Evolutionary conservation across 2,888 invertebrate species (phyloP).

Genomic region (Pelosia muscerda): DNA sequence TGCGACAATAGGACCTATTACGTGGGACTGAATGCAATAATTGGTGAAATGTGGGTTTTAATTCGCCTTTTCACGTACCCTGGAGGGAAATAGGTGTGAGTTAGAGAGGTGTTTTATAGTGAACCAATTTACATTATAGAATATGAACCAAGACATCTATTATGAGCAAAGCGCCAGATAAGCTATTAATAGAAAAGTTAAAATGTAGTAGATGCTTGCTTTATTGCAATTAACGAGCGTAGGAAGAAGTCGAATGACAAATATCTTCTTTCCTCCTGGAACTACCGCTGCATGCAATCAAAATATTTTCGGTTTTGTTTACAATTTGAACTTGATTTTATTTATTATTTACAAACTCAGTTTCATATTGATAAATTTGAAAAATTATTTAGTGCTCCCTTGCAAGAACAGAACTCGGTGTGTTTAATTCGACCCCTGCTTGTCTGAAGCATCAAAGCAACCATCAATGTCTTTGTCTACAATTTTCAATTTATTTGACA

Average conservation of each 20-base stretch:
- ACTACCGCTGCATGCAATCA: not conserved
- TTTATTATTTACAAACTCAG: not conserved
- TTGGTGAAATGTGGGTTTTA: no score
- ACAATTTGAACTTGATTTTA: not conserved
- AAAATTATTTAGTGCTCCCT: not conserved
- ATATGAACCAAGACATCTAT: no score
- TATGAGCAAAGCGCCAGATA: not conserved
- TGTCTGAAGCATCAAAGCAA: slow-evolving; percentile 19
- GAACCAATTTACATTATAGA: not conserved
- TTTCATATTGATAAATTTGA: not conserved
- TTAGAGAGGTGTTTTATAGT: not conserved
- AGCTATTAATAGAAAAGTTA: not conserved
- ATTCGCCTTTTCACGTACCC: no score
- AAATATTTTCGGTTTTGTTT: not conserved
- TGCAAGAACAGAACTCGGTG: slow-evolving; percentile 1
- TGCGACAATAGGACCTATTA: no score
- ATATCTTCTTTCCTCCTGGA: not conserved
- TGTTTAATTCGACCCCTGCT: slow-evolving; percentile 24
- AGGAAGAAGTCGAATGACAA: no score
- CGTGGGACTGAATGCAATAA: no score
- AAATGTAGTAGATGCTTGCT: no score
- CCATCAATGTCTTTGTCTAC: slow-evolving; percentile 33
- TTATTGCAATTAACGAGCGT: no score
- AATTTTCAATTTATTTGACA: slow-evolving; percentile 47
- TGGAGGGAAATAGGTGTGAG: no score